phyloP scores from a whole-genome alignment of 2,797 vertebrate species.

The Enteromius trimaculatus region DNA sequence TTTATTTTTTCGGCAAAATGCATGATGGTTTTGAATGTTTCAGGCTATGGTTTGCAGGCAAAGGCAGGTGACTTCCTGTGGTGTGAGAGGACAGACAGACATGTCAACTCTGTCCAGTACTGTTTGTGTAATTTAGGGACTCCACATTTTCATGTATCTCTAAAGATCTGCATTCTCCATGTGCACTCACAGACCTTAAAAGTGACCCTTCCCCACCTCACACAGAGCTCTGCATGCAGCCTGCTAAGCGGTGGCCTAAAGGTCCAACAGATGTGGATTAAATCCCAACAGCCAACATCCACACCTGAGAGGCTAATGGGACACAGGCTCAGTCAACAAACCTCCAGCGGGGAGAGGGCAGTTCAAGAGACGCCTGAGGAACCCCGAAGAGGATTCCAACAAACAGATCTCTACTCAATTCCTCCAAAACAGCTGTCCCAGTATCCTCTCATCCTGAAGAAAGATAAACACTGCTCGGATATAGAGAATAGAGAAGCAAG shows the following conservation, averaged over 20 bases:
- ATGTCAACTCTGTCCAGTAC: not conserved
- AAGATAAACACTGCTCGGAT: slow-evolving; percentile 56
- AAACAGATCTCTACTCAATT: slow-evolving; percentile 43
- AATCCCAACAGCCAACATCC: slow-evolving; percentile 36
- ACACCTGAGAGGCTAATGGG: slow-evolving; percentile 57
- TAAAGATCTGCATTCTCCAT: slow-evolving; percentile 48
- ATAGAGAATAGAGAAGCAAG: slow-evolving; percentile 34
- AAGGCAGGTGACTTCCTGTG: slow-evolving; percentile 2
- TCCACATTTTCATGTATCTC: slow-evolving; percentile 11
- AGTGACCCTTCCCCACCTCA: slow-evolving; percentile 16
- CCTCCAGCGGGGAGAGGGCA: slow-evolving; percentile 44
- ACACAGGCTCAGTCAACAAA: slow-evolving; percentile 58
- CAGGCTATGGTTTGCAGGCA: not conserved
- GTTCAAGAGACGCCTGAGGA: slow-evolving; percentile 5
- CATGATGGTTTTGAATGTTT: not conserved
- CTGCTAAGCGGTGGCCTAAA: slow-evolving; percentile 20
- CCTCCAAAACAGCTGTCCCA: slow-evolving; percentile 55
- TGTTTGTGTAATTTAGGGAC: slow-evolving; percentile 19
- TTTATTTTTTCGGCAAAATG: not conserved
- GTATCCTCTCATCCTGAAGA: slow-evolving; percentile 49
- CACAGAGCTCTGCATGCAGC: slow-evolving; percentile 24
- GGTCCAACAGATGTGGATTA: slow-evolving; percentile 46
- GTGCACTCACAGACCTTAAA: slow-evolving; percentile 40
- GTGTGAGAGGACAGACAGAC: not conserved
- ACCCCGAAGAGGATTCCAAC: slow-evolving; percentile 26